Percentiles rank a stretch among this genome's conserved stretches.
Evolutionary conservation across 92 coral and sea anemone genomes (phyloP).

Genomic region (Phenganax subtilis): DNA sequence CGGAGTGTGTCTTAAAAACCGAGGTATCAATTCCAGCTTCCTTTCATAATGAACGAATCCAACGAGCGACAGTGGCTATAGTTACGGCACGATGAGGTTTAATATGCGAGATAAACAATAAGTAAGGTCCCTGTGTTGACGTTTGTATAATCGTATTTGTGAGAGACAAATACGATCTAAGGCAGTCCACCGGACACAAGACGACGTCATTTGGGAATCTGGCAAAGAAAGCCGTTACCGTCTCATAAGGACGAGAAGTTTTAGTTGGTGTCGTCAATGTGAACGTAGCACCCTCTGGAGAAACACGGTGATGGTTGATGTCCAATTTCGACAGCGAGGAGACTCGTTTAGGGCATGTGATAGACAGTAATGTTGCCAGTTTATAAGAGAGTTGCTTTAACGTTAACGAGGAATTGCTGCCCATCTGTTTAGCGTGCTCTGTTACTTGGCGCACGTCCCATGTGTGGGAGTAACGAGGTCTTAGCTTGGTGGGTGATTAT

Average conservation of each 20-base stretch:
- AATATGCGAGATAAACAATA: slow-evolving; percentile 10
- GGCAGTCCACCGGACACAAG: slow-evolving; percentile 47
- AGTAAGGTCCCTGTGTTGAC: slow-evolving; percentile 22
- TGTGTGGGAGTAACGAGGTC: slow-evolving; percentile 35
- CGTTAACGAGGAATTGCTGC: not conserved
- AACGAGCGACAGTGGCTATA: slow-evolving; percentile 44
- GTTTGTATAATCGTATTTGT: slow-evolving; percentile 8
- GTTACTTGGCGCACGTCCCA: slow-evolving; percentile 21
- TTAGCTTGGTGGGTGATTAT: slow-evolving; percentile 42
- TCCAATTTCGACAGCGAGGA: slow-evolving; percentile 48
- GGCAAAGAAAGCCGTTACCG: slow-evolving; percentile 38
- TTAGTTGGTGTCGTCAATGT: slow-evolving; percentile 44
- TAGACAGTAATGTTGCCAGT: slow-evolving; percentile 32
- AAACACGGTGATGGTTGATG: slow-evolving; percentile 29
- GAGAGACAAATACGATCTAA: slow-evolving; percentile 29
- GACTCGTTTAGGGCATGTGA: slow-evolving; percentile 30
- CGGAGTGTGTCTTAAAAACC: slow-evolving; percentile 49
- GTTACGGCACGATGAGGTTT: slow-evolving; percentile 33
- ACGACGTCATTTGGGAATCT: slow-evolving; percentile 28
- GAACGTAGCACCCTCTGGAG: slow-evolving; percentile 51
- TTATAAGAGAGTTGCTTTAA: slow-evolving; percentile 16
- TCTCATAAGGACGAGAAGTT: slow-evolving; percentile 41
- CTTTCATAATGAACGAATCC: slow-evolving; percentile 37
- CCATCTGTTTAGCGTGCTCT: not conserved
- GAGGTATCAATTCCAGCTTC: slow-evolving; percentile 39